Conservation (phyloP, 2,113 vertebrate genomes). For the Progne subis region DNA sequence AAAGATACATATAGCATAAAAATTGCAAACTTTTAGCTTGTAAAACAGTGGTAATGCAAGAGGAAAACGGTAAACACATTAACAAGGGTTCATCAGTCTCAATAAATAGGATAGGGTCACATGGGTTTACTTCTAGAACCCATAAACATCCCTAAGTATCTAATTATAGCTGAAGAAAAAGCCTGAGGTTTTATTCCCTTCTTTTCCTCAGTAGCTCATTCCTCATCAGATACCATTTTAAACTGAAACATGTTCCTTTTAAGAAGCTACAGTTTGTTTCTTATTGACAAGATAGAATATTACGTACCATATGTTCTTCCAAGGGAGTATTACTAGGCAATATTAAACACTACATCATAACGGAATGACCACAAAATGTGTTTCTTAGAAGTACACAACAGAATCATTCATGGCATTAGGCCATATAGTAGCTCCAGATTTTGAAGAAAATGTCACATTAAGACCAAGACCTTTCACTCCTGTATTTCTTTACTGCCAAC, state of each 20-base stretch:
- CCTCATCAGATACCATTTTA: conserved; percentile 64
- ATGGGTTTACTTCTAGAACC: conserved; percentile 69
- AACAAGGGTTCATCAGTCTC: conserved; percentile 72
- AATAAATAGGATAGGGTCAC: conserved; percentile 73
- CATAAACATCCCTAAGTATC: conserved; percentile 75
- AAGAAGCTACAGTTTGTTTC: conserved; percentile 27
- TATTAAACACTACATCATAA: conserved; percentile 27
- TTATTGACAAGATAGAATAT: conserved; percentile 20
- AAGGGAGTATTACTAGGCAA: conserved; percentile 29
- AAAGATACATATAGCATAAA: conserved; percentile 60
- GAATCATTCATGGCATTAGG: neutral
- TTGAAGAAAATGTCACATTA: neutral
- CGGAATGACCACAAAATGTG: neutral
- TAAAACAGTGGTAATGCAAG: conserved; percentile 67
- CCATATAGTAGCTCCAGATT: neutral
- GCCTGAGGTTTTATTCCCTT: conserved; percentile 50
- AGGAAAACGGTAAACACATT: conserved; percentile 64
- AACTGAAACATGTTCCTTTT: conserved; percentile 56
- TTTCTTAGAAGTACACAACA: neutral
- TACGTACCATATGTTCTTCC: neutral
- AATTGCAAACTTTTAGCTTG: conserved; percentile 67
- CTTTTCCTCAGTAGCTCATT: conserved; percentile 58
- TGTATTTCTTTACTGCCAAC: neutral
- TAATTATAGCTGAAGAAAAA: conserved; percentile 80
- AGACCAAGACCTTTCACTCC: neutral